Evolutionary conservation across 2,113 vertebrate genomes (phyloP), one percentile per base, ranked within the genome.

Genomic region (Polypterus bichir): DNA sequence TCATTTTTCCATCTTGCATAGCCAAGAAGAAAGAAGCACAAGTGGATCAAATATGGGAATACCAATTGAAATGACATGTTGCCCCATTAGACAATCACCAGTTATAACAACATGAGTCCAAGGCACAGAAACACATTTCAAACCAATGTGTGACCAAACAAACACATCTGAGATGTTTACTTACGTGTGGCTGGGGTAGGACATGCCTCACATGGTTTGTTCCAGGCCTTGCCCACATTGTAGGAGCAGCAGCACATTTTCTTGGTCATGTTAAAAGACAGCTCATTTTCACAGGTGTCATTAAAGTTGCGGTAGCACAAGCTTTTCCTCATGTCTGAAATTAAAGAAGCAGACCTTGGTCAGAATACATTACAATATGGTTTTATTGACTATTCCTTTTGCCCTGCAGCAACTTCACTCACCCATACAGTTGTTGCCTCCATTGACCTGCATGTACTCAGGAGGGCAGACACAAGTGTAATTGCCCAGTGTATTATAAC

Each of bases 241-340:
- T 97, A 92, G 64, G 93, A 88, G 11, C 93, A 98, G 83, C 93
- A 97, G 76, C 93, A 97, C 83, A 89, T 91, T 79, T 94, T 97
- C 79, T 82, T 92, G 66, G 93, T 97, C 89, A 96, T 86, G 75
- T 93, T 93, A 77, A 92, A 92, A 63, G 92, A 87, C 46, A 97
- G 82, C 74, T 96, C 91, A 44, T 94, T 91, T 76, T 83, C 83
- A 57, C 93, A 97, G 0, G 92, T 94, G 80, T 92, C 90, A 0
- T 94, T 90, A 71, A 88, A 91, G 82, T 91, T 91, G 44, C 87
- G 88, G 68, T 97, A 98, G 49, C 95, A 97, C 59, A 90, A 78
- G 0, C 89, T 92, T 74, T 93, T 95, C 70, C 92, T 88, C 88
- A 92, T 90, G 75, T 97, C 93, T 77, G 70, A 3, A 4, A 48